phyloP scores from a whole-genome alignment of 92 coral and sea anemone genomes.

The Meandrina meandrites region DNA sequence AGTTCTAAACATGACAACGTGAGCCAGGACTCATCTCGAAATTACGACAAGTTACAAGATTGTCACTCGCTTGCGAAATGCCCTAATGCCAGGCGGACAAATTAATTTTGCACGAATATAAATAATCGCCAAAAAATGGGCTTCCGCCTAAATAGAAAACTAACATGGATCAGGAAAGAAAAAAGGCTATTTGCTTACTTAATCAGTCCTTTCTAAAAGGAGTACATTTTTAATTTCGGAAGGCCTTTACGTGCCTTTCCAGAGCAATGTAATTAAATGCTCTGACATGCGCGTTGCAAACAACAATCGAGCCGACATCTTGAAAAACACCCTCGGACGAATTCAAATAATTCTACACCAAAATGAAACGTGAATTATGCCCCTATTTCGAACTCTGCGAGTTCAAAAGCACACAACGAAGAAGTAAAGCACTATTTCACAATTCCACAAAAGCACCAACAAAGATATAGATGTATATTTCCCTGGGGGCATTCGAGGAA shows the following conservation, averaged over 20 bases:
- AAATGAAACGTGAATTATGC: background rate
- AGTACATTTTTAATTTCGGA: conserved; percentile 61
- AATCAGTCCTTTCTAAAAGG: conserved; percentile 45
- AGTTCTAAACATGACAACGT: conserved; percentile 1
- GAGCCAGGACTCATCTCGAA: background rate
- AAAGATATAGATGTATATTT: background rate
- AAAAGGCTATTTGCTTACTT: conserved; percentile 63
- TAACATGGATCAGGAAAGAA: conserved; percentile 42
- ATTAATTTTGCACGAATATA: conserved; percentile 32
- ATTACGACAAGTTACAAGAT: background rate
- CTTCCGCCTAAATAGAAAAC: conserved; percentile 59
- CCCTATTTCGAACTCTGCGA: background rate
- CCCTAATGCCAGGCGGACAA: conserved; percentile 13
- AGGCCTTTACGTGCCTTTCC: conserved; percentile 13
- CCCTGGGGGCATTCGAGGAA: conserved; percentile 45
- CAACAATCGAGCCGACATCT: conserved; percentile 27
- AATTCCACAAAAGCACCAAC: background rate
- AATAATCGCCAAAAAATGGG: conserved; percentile 45
- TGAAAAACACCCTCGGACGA: conserved; percentile 25
- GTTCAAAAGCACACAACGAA: background rate
- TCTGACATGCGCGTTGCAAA: conserved; percentile 45
- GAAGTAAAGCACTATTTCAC: background rate
- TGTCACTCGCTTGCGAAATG: conserved; percentile 29
- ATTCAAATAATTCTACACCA: background rate
- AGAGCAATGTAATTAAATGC: conserved; percentile 39